Conservation (phyloP, 2,113 vertebrate species). For the Acrocephalus kingi region DNA sequence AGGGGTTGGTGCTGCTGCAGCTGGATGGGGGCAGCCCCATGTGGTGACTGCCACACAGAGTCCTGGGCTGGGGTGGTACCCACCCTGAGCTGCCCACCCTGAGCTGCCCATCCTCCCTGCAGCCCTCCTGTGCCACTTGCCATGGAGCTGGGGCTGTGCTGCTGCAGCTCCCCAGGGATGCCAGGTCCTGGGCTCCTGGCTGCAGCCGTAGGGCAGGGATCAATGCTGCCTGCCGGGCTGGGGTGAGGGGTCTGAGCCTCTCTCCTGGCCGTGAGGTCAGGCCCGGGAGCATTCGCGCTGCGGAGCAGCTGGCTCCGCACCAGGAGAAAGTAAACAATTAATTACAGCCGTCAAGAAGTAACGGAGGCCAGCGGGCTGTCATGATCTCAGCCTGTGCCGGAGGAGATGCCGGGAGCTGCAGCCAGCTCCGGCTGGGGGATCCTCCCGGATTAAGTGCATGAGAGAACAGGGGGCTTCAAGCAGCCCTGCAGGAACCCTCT, state of each 20-base stretch:
- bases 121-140: fast-evolving
- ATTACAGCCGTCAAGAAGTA: conserved; percentile 57
- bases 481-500: background rate
- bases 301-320: conserved; percentile 38
- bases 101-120: background rate
- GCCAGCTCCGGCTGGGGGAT: background rate
- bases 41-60: fast-evolving
- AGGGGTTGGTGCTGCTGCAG: background rate
- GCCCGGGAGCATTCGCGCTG: background rate
- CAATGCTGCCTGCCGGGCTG: background rate
- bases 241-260: background rate
- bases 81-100: background rate
- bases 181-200: fast-evolving
- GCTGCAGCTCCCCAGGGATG: background rate
- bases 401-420: conserved; percentile 32
- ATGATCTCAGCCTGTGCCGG: conserved; percentile 2
- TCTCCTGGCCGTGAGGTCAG: background rate
- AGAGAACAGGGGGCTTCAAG: background rate
- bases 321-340: conserved; percentile 60
- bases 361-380: conserved; percentile 41
- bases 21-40: background rate
- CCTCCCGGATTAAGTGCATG: background rate
- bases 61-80: background rate
- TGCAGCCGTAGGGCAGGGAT: background rate
- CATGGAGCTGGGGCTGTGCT: background rate